A percentile compares a stretch with the other conserved stretches of the same genome.
These are phyloP conservation scores for Carlito syrichta DNA, from an alignment of 2,113 vertebrate genomes.

Conservation along the genomic window DNA sequence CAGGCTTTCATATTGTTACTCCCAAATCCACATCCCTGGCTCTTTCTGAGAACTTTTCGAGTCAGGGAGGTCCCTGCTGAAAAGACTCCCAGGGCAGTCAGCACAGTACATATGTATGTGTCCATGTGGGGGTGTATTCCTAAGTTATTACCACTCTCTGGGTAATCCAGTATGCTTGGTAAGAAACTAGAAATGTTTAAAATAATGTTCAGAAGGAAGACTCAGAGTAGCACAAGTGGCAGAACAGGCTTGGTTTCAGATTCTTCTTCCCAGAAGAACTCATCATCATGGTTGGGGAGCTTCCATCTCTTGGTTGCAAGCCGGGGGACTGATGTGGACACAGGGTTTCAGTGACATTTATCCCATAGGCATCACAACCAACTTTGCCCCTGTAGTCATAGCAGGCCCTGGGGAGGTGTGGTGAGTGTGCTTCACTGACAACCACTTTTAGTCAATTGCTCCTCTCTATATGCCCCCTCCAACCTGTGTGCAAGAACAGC, in stretches of 20 bases:
- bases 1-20: not conserved
- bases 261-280: slow-evolving; percentile 54
- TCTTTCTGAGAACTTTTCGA: not conserved
- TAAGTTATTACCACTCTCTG: not conserved
- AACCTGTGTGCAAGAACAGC: not conserved
- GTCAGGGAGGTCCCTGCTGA: not conserved
- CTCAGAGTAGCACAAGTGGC: not conserved
- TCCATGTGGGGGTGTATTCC: too few species aligned
- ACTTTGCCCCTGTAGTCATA: not conserved
- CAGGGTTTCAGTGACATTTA: not conserved
- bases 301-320: slow-evolving; percentile 34
- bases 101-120: not conserved
- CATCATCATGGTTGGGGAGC: slow-evolving; percentile 35
- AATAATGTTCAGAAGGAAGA: slow-evolving; percentile 5
- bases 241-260: slow-evolving; percentile 22
- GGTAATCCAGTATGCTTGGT: not conserved
- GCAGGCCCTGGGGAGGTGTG: not conserved
- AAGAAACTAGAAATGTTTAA: not conserved
- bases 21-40: not conserved
- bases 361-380: not conserved
- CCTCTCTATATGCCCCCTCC: not conserved
- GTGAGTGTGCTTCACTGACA: not conserved
- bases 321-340: slow-evolving; percentile 28
- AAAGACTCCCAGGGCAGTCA: not conserved
- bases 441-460: not conserved